These are phyloP conservation scores for Nudaria mundana DNA, from an alignment of 2,888 invertebrate species.

Conservation along the genomic window DNA sequence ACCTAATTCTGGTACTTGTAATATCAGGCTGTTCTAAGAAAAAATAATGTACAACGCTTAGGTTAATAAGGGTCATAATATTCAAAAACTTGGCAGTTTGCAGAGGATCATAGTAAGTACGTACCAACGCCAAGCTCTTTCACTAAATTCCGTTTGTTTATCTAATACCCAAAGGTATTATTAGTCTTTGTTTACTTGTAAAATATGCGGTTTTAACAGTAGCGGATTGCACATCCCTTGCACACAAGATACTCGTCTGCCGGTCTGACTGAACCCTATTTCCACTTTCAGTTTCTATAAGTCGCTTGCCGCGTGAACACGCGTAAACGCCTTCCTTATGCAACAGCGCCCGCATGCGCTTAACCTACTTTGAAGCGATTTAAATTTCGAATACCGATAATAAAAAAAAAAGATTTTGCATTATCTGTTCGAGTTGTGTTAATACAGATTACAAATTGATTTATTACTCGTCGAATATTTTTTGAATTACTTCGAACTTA, in stretches of 20 bases:
- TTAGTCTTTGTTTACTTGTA: not conserved
- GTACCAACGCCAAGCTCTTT: no score
- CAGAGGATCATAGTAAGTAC: no score
- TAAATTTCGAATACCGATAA: slow-evolving; percentile 28
- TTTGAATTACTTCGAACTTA: slow-evolving; percentile 16
- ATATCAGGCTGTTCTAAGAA: no score
- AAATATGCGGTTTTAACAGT: slow-evolving; percentile 15
- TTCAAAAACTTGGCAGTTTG: no score
- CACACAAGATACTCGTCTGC: slow-evolving; percentile 27
- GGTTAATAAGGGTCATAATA: no score
- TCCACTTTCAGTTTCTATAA: slow-evolving; percentile 74
- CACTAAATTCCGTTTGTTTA: no score
- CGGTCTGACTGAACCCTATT: slow-evolving; percentile 30
- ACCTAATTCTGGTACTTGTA: no score
- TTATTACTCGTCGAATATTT: slow-evolving; percentile 4
- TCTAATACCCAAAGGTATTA: not conserved
- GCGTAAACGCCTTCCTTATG: slow-evolving; percentile 45
- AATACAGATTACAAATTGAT: slow-evolving; percentile 14
- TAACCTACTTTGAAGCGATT: slow-evolving; percentile 61
- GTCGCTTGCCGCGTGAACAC: slow-evolving; percentile 55
- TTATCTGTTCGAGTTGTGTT: slow-evolving; percentile 24
- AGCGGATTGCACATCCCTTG: slow-evolving; percentile 34
- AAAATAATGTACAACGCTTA: no score
- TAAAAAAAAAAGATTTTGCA: slow-evolving; percentile 25
- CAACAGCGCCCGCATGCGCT: slow-evolving; percentile 61